Percentiles rank a stretch among this genome's conserved stretches.
phyloP scores from a whole-genome alignment of 1,140 invertebrate genomes.

The Diorhabda elongata region DNA sequence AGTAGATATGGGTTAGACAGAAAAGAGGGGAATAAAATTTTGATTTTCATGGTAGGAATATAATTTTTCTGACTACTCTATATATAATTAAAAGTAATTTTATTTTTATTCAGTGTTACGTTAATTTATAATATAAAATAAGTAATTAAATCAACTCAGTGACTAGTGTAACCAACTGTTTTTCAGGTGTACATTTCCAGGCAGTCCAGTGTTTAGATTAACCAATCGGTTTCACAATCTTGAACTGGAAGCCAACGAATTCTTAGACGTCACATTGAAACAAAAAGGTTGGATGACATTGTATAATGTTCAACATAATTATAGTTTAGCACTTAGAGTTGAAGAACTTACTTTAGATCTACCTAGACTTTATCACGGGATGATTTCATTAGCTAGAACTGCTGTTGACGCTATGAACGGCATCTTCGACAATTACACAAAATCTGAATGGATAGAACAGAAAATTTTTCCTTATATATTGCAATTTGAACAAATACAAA shows the following conservation, averaged over 20 bases:
- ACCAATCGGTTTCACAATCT: conserved; percentile 54
- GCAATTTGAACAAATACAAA: conserved; percentile 49
- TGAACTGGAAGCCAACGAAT: conserved; percentile 50
- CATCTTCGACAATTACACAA: conserved; percentile 70
- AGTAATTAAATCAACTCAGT: too few relatives aligned
- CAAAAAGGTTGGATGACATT: conserved; percentile 68
- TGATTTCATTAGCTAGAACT: conserved; percentile 57
- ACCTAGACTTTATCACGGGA: conserved; percentile 58
- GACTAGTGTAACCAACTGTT: neutral
- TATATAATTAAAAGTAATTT: too few relatives aligned
- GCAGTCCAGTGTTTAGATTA: conserved; percentile 53
- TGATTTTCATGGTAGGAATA: too few relatives aligned
- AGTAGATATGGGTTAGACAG: too few relatives aligned
- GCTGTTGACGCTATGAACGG: conserved; percentile 62
- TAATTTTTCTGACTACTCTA: too few relatives aligned
- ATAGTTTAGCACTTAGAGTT: conserved; percentile 67
- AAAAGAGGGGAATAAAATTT: too few relatives aligned
- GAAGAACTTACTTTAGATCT: conserved; percentile 65
- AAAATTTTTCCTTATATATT: conserved; percentile 50
- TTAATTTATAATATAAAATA: too few relatives aligned
- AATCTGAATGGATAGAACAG: conserved; percentile 71
- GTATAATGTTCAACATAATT: conserved; percentile 75
- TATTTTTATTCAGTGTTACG: too few relatives aligned
- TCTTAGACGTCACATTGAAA: conserved; percentile 44
- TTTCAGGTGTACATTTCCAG: conserved; percentile 52